Conservation (phyloP, 2,888 invertebrate genomes). For the Drosophila lutescens region DNA sequence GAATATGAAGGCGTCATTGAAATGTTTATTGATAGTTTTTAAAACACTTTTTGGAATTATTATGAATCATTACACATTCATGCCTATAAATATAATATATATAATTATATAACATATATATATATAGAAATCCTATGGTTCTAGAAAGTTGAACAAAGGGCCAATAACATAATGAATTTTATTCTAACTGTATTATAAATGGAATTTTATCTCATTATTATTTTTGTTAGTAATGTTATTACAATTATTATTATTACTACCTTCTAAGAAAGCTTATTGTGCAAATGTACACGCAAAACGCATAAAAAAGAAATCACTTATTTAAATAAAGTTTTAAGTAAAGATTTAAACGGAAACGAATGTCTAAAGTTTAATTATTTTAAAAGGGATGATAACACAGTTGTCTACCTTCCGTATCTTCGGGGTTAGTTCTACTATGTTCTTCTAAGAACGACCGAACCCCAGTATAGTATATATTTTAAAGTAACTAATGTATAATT, state of each 20-base stretch:
- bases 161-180: constrained; percentile 68
- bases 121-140: constrained; percentile 56
- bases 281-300: constrained; percentile 78
- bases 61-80: constrained; percentile 49
- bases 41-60: constrained; percentile 63
- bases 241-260: constrained; percentile 69
- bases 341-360: constrained; percentile 22
- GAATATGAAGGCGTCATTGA: constrained; percentile 59
- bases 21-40: constrained; percentile 65
- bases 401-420: no score
- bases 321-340: constrained; percentile 67
- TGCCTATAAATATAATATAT: constrained; percentile 47
- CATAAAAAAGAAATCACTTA: constrained; percentile 69
- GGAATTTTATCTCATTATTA: constrained; percentile 60
- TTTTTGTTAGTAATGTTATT: constrained; percentile 83
- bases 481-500: no score
- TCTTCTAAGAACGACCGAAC: no score
- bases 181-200: constrained; percentile 73
- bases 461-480: no score
- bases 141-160: constrained; percentile 50
- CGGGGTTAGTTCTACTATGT: no score
- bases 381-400: no score
- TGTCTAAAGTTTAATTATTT: neutral
- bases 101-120: constrained; percentile 39
- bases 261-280: constrained; percentile 76